Conservation (phyloP, 2,113 vertebrate genomes). For the Zootoca vivipara region DNA sequence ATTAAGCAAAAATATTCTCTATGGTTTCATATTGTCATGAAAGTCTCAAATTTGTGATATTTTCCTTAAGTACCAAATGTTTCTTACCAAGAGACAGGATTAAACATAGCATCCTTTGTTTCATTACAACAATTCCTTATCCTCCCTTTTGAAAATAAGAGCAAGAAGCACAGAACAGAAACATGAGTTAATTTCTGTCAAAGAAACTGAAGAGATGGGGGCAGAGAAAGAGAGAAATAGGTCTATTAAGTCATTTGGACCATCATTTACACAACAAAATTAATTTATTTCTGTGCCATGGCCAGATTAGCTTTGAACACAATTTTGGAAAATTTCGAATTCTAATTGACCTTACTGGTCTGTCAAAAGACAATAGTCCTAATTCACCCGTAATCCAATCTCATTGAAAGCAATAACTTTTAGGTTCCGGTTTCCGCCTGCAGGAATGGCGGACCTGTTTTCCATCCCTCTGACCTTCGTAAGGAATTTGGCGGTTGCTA, state of each 20-base stretch:
- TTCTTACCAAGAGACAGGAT: neutral
- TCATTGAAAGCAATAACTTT: neutral
- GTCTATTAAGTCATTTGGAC: neutral
- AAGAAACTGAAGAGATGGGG: neutral
- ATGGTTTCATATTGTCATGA: neutral
- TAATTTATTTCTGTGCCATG: conserved; percentile 21
- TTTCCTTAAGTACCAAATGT: neutral
- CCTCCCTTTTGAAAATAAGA: conserved; percentile 4
- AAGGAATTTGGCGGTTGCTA: no score
- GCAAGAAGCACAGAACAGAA: conserved; percentile 22
- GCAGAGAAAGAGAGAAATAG: neutral
- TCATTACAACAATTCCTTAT: neutral
- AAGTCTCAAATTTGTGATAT: neutral
- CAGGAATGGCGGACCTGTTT: no score
- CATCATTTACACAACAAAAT: neutral
- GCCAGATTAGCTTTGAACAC: neutral
- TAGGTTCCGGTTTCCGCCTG: no score
- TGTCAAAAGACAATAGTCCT: neutral
- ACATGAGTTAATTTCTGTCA: conserved; percentile 19
- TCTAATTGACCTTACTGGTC: conserved; percentile 6
- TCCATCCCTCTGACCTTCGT: no score
- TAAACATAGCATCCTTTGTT: neutral
- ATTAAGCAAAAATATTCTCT: neutral
- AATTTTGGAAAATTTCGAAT: neutral
- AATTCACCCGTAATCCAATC: neutral